Conservation (phyloP, 2,113 vertebrate species). For the Mustela lutreola region DNA sequence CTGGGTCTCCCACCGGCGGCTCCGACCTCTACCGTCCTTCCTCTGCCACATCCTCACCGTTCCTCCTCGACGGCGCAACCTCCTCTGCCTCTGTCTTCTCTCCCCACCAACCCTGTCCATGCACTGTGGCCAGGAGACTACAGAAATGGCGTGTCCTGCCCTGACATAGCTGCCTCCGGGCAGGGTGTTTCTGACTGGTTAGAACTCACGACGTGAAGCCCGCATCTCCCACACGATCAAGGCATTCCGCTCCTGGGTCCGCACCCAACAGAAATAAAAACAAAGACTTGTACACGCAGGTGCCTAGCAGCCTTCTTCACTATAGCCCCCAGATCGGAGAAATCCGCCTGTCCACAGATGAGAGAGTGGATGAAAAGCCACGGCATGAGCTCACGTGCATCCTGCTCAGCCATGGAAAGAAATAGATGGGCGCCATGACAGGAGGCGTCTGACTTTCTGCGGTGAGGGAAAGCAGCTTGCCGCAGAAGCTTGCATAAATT, state of each 20-base stretch:
- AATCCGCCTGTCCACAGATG: accelerated
- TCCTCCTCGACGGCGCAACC: background rate
- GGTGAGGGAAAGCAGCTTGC: background rate
- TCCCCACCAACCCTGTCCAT: too few relatives aligned
- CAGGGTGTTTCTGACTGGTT: background rate
- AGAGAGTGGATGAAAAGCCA: accelerated
- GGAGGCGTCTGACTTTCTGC: accelerated
- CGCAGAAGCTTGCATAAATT: accelerated
- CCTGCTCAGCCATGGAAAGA: accelerated
- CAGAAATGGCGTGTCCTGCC: accelerated
- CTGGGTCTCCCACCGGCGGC: background rate
- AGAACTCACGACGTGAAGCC: background rate
- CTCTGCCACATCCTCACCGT: background rate
- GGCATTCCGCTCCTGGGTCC: background rate
- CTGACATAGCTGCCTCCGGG: background rate
- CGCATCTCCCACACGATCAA: accelerated
- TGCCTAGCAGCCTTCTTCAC: background rate
- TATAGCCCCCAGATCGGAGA: background rate
- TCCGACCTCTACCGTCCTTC: accelerated
- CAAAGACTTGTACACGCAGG: accelerated
- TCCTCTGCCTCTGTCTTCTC: background rate
- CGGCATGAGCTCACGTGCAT: accelerated
- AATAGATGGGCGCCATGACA: accelerated
- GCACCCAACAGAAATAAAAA: background rate
- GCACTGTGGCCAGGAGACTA: background rate